Conservation (phyloP, 1,140 invertebrate species). For the Drosophila triauraria region DNA sequence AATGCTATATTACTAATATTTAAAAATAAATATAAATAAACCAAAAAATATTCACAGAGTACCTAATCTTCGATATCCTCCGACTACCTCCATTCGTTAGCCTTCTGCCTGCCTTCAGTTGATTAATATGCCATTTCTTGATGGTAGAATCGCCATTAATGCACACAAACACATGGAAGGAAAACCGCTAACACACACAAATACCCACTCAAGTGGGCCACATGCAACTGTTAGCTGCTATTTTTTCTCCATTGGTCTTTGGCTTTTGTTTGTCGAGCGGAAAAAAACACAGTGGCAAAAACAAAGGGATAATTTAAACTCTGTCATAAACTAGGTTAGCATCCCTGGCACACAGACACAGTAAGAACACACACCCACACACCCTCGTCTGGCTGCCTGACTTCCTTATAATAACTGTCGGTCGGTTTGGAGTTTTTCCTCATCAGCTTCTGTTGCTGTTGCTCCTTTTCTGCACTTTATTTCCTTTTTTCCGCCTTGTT, state of each 20-base stretch:
- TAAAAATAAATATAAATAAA: neutral
- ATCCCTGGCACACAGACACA: constrained; percentile 50
- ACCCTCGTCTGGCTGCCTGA: constrained; percentile 29
- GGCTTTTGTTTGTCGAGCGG: constrained; percentile 63
- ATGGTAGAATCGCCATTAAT: constrained; percentile 70
- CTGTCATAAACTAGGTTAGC: constrained; percentile 82
- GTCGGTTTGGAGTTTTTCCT: constrained; percentile 79
- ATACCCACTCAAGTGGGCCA: neutral
- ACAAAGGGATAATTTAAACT: constrained; percentile 83
- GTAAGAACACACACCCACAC: constrained; percentile 12
- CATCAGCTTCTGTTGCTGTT: constrained; percentile 68
- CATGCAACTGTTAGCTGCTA: constrained; percentile 17
- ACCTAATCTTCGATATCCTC: neutral
- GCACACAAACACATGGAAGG: constrained; percentile 36
- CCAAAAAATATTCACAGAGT: neutral
- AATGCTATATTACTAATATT: neutral
- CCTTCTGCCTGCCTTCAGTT: constrained; percentile 50
- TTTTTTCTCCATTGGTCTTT: constrained; percentile 29
- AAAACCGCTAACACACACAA: constrained; percentile 49
- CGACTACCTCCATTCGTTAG: neutral
- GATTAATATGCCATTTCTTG: constrained; percentile 81
- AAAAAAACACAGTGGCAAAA: constrained; percentile 75
- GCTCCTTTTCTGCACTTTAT: constrained; percentile 48
- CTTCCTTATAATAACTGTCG: constrained; percentile 79
- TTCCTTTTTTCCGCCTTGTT: constrained; percentile 60